These are phyloP conservation scores for Brachypalpus laphriformis DNA, from an alignment of 2,888 invertebrate species.

Conservation along the genomic window DNA sequence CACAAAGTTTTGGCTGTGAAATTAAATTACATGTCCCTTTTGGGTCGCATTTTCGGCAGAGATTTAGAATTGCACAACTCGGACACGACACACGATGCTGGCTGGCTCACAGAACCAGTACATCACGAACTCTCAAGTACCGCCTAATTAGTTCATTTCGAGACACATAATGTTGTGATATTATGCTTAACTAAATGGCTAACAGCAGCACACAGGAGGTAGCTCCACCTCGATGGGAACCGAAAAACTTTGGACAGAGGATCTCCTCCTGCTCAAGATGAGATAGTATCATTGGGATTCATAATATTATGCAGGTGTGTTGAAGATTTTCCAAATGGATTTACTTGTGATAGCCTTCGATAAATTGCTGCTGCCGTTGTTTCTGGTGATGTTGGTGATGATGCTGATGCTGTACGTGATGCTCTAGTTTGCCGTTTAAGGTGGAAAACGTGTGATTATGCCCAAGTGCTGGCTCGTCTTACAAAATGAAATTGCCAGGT, in stretches of 20 bases:
- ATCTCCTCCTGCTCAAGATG: constrained; percentile 23
- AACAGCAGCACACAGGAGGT: neutral
- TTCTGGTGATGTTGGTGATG: neutral
- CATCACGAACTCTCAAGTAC: constrained; percentile 66
- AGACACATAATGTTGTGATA: constrained; percentile 59
- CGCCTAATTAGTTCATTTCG: constrained; percentile 66
- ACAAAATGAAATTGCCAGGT: constrained; percentile 11
- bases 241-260: constrained; percentile 49
- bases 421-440: constrained; percentile 48
- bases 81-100: constrained; percentile 38
- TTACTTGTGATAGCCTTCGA: constrained; percentile 69
- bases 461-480: constrained; percentile 12
- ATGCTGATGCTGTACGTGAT: constrained; percentile 50
- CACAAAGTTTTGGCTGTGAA: constrained; percentile 70
- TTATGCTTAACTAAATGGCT: constrained; percentile 62
- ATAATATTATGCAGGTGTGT: constrained; percentile 63
- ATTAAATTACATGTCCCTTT: constrained; percentile 74
- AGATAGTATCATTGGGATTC: constrained; percentile 50
- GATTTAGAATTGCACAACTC: constrained; percentile 69
- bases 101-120: constrained; percentile 43
- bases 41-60: constrained; percentile 64
- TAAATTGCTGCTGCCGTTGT: constrained; percentile 47
- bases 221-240: constrained; percentile 34
- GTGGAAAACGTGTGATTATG: constrained; percentile 45
- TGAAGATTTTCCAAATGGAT: constrained; percentile 71